These are phyloP conservation scores for Porites australiensis DNA, from an alignment of 64 coral and sea anemone genomes.

Conservation along the genomic window DNA sequence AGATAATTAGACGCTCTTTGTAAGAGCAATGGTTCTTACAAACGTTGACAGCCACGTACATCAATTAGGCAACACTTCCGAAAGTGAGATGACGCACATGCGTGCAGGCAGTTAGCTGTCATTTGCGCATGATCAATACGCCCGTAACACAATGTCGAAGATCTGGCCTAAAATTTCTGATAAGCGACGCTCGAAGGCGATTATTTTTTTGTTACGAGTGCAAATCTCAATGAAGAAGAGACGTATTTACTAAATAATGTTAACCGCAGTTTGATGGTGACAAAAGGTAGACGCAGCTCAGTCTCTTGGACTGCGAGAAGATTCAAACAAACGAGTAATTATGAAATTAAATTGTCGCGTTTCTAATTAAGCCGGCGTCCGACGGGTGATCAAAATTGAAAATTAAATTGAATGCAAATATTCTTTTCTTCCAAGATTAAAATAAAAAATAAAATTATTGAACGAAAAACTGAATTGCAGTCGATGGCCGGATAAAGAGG, in stretches of 20 bases:
- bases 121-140: constrained; percentile 1
- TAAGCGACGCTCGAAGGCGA: not conserved
- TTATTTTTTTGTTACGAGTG: not conserved
- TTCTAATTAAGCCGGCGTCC: constrained; percentile 21
- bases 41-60: not conserved
- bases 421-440: not conserved
- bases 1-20: not conserved
- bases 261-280: constrained; percentile 18
- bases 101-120: not conserved
- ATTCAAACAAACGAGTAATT: constrained; percentile 18
- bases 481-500: no score
- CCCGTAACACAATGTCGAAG: not conserved
- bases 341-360: constrained; percentile 28
- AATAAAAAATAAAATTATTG: not conserved
- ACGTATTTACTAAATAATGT: not conserved
- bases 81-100: not conserved
- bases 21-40: not conserved
- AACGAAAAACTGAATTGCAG: not conserved
- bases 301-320: not conserved
- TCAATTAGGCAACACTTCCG: constrained; percentile 14
- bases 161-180: not conserved
- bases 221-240: not conserved
- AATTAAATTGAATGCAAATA: not conserved
- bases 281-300: not conserved
- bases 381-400: constrained; percentile 26